A percentile compares a stretch with the other conserved stretches of the same genome.
Evolutionary conservation across 2,113 vertebrate species (phyloP).

Genomic region (Vireo altiloquus): DNA sequence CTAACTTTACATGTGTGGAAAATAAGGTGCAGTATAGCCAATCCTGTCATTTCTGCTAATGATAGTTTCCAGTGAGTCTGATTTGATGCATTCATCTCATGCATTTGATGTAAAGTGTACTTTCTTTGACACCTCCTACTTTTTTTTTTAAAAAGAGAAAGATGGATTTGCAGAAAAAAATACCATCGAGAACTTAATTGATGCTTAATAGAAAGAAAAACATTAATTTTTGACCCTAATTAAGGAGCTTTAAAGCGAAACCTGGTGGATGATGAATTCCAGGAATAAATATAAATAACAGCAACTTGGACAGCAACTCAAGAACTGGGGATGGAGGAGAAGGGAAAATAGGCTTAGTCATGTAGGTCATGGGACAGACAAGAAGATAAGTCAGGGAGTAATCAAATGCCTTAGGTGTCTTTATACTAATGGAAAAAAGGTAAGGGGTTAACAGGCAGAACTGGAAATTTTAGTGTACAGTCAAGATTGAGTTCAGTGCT

Average conservation of each 20-base stretch:
- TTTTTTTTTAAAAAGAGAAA: not conserved
- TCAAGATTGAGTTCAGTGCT: not conserved
- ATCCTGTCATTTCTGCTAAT: not conserved
- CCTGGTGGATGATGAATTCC: not conserved
- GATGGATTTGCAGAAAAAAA: not conserved
- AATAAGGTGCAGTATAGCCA: not conserved
- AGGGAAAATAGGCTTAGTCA: not conserved
- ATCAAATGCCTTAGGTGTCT: not conserved
- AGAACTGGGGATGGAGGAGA: not conserved
- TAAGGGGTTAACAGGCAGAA: conserved; percentile 19
- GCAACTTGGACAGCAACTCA: not conserved
- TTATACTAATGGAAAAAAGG: not conserved
- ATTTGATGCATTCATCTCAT: not conserved
- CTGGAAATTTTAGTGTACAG: conserved; percentile 36
- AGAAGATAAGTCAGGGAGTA: not conserved
- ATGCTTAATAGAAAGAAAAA: not conserved
- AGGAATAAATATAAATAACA: not conserved
- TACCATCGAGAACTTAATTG: not conserved
- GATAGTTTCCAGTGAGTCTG: not conserved
- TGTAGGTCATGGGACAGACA: not conserved
- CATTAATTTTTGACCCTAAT: not conserved
- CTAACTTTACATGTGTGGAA: not conserved
- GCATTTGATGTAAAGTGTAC: not conserved
- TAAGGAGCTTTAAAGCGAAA: not conserved
- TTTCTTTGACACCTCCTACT: not conserved